phyloP scores from a whole-genome alignment of 2,113 vertebrate species.

The Hyperopisus bebe region DNA sequence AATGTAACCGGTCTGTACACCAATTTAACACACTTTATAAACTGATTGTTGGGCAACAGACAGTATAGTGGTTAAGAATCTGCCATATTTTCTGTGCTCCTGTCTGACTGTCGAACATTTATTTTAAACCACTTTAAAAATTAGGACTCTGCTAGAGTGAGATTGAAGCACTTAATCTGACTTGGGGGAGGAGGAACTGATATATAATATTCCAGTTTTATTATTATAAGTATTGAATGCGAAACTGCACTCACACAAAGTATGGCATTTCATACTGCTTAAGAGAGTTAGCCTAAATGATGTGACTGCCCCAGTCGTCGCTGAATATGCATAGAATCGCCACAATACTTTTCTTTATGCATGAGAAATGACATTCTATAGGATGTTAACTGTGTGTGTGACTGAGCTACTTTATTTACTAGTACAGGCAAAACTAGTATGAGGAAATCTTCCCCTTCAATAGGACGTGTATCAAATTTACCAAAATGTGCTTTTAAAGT shows the following conservation, averaged over 20 bases:
- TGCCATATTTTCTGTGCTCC: background rate
- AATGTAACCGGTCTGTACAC: background rate
- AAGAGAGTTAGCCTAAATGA: background rate
- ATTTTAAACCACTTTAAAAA: background rate
- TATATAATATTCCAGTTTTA: background rate
- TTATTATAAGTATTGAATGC: background rate
- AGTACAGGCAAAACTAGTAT: background rate
- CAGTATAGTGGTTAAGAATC: background rate
- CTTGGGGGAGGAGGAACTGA: background rate
- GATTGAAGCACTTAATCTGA: background rate
- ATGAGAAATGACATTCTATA: background rate
- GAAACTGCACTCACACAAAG: background rate
- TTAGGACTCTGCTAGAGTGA: background rate
- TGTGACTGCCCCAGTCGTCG: background rate
- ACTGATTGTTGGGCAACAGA: background rate
- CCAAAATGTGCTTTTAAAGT: background rate
- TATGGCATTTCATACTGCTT: background rate
- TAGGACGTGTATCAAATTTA: background rate
- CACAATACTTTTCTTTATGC: background rate
- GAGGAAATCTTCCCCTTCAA: background rate
- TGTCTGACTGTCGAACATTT: background rate
- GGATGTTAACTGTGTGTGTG: background rate
- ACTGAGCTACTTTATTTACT: background rate
- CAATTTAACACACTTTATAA: background rate
- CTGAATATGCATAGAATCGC: background rate